phyloP scores from a whole-genome alignment of 2,888 invertebrate genomes.

The Zonitis immaculata region DNA sequence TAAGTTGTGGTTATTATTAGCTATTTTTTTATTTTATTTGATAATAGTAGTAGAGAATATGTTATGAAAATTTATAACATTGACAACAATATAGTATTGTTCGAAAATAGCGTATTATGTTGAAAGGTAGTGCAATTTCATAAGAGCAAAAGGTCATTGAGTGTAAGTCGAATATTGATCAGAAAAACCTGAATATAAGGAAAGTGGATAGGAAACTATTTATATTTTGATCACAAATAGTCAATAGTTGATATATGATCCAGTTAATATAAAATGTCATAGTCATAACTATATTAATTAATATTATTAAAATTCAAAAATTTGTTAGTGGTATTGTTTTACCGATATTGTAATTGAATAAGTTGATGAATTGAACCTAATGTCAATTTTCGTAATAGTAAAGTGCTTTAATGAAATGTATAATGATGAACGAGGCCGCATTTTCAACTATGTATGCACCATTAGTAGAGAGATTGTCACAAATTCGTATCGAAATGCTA shows the following conservation, averaged over 20 bases:
- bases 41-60: background rate
- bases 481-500: slow-evolving; percentile 19
- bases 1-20: too few species aligned
- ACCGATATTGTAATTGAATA: slow-evolving; percentile 8
- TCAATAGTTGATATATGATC: slow-evolving; percentile 21
- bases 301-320: too few species aligned
- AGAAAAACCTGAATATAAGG: slow-evolving; percentile 13
- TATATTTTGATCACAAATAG: background rate
- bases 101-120: slow-evolving; percentile 13
- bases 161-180: slow-evolving; percentile 6
- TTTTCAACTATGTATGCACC: slow-evolving; percentile 13
- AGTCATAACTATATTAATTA: too few species aligned
- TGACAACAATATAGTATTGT: slow-evolving; percentile 14
- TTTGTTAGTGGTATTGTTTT: too few species aligned
- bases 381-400: slow-evolving; percentile 14
- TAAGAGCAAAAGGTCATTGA: slow-evolving; percentile 13
- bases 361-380: slow-evolving; percentile 15
- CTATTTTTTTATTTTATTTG: background rate
- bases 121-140: slow-evolving; percentile 11
- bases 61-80: slow-evolving; percentile 9
- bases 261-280: slow-evolving; percentile 18
- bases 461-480: slow-evolving; percentile 15
- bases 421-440: slow-evolving; percentile 16
- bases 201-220: slow-evolving; percentile 12
- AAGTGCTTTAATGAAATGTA: slow-evolving; percentile 19